Evolutionary conservation across 2,888 invertebrate genomes (phyloP).

Genomic region (Dichetophora obliterata): DNA sequence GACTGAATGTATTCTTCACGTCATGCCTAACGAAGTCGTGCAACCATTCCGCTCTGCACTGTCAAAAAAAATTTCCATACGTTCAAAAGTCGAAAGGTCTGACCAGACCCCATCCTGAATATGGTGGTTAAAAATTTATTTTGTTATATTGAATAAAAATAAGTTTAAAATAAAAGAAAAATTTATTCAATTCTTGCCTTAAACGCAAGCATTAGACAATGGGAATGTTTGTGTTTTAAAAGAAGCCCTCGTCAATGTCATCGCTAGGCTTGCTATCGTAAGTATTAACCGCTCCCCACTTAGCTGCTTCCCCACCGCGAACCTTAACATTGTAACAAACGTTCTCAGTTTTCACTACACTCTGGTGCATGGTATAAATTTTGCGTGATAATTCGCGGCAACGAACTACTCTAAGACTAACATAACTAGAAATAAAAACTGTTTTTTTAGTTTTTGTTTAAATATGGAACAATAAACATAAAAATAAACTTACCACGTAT

Average conservation of each 20-base stretch:
- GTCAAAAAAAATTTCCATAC: no score
- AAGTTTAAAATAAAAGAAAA: no score
- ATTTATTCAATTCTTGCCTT: no score
- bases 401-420: slow-evolving; percentile 71
- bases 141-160: no score
- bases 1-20: no score
- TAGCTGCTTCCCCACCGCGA: slow-evolving; percentile 81
- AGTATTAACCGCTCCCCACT: slow-evolving; percentile 70
- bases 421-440: slow-evolving; percentile 57
- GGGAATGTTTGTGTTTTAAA: slow-evolving; percentile 48
- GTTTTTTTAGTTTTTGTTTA: not conserved
- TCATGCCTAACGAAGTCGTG: no score
- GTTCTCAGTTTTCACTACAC: slow-evolving; percentile 85
- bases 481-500: slow-evolving; percentile 59
- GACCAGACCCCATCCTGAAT: no score
- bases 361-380: slow-evolving; percentile 78
- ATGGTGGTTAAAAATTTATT: no score
- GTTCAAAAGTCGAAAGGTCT: no score
- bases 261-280: slow-evolving; percentile 67
- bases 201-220: no score
- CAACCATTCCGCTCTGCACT: no score
- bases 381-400: slow-evolving; percentile 80
- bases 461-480: not conserved
- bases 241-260: slow-evolving; percentile 71
- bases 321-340: slow-evolving; percentile 86